A percentile compares a stretch with the other conserved stretches of the same genome.
Evolutionary conservation across 2,797 vertebrate species (phyloP).

Genomic region (Cottoperca gobio): DNA sequence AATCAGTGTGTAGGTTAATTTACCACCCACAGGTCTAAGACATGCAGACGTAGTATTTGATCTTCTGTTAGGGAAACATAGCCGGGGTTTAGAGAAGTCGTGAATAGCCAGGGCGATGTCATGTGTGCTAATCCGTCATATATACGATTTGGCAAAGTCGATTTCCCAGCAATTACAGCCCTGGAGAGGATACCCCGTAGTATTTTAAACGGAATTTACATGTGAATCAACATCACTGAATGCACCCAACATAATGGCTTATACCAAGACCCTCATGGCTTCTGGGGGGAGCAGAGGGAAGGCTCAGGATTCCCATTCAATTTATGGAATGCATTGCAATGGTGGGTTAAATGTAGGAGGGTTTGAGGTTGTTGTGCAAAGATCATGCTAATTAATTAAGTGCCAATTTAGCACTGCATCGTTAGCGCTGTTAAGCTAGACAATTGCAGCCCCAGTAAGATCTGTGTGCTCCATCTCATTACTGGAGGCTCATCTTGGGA

Average conservation of each 20-base stretch:
- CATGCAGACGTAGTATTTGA: conserved; percentile 67
- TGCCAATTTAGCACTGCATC: conserved; percentile 51
- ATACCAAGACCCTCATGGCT: conserved; percentile 49
- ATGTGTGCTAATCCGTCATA: conserved; percentile 71
- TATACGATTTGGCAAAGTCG: conserved; percentile 60
- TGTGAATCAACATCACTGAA: conserved; percentile 77
- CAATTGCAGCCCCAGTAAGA: conserved; percentile 33
- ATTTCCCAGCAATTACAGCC: conserved; percentile 75
- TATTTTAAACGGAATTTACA: conserved; percentile 79
- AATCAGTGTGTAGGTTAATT: conserved; percentile 74
- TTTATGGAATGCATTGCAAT: conserved; percentile 63
- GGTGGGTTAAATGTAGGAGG: conserved; percentile 57
- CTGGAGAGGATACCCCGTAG: conserved; percentile 46
- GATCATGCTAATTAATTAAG: conserved; percentile 71
- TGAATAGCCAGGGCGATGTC: conserved; percentile 60
- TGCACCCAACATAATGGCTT: conserved; percentile 57
- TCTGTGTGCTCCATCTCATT: conserved; percentile 32
- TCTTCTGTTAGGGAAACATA: conserved; percentile 59
- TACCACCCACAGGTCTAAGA: conserved; percentile 63
- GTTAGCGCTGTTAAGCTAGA: conserved; percentile 46
- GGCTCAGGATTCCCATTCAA: conserved; percentile 35
- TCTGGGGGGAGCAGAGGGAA: background rate
- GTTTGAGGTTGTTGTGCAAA: conserved; percentile 42
- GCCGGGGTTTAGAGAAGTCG: conserved; percentile 43
- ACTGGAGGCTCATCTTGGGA: conserved; percentile 18